Conservation (phyloP, 2,888 invertebrate species). For the Galeopsomyia nigrocyanea region DNA sequence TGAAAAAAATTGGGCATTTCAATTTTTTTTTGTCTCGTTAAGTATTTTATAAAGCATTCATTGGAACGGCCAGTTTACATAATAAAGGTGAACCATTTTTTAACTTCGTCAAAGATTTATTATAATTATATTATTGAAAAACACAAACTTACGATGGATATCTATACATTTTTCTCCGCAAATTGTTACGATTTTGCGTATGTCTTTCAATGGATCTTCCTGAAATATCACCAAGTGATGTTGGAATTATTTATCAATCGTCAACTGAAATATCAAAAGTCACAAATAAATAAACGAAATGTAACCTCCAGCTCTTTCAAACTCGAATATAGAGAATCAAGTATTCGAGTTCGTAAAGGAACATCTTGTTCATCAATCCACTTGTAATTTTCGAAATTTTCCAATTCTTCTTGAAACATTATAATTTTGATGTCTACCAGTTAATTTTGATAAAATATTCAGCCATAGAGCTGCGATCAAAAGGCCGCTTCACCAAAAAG, state of each 20-base stretch:
- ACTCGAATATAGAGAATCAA: slow-evolving; percentile 30
- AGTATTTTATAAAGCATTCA: background rate
- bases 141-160: slow-evolving; percentile 51
- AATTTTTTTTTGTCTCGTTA: background rate
- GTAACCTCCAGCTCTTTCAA: slow-evolving; percentile 40
- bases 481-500: too few relatives aligned
- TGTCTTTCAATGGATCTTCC: slow-evolving; percentile 48
- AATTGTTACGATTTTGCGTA: slow-evolving; percentile 48
- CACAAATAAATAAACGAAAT: too few relatives aligned
- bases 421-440: slow-evolving; percentile 18
- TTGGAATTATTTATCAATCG: too few relatives aligned
- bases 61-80: background rate
- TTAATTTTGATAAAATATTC: slow-evolving; percentile 30
- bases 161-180: slow-evolving; percentile 53
- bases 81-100: background rate
- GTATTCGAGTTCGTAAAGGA: slow-evolving; percentile 45
- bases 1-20: slow-evolving; percentile 15
- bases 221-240: slow-evolving; percentile 16
- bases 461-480: background rate
- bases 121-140: slow-evolving; percentile 5
- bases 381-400: slow-evolving; percentile 29
- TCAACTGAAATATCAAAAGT: too few relatives aligned
- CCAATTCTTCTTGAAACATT: slow-evolving; percentile 31
- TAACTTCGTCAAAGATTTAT: background rate
- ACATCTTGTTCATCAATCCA: slow-evolving; percentile 16